These are phyloP conservation scores for Acleris laterana DNA, from an alignment of 2,888 invertebrate species.

Conservation along the genomic window DNA sequence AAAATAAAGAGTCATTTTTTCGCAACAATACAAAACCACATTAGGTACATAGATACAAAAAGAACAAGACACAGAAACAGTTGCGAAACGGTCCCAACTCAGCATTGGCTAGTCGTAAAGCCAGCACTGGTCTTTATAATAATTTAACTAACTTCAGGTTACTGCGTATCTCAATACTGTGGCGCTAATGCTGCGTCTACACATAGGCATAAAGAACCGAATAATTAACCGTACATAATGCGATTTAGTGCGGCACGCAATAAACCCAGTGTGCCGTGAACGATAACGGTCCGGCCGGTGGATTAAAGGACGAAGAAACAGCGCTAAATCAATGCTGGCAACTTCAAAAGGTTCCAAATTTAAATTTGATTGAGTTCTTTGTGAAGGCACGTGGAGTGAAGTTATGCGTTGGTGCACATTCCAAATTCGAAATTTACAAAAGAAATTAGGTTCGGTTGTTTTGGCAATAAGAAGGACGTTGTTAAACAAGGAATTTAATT, in stretches of 20 bases:
- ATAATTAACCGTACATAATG: slow-evolving; percentile 51
- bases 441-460: not conserved
- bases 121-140: too few species aligned
- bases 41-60: too few species aligned
- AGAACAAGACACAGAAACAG: too few species aligned
- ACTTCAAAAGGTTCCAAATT: slow-evolving; percentile 35
- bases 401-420: slow-evolving; percentile 3
- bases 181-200: slow-evolving; percentile 31
- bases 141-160: not conserved
- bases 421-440: slow-evolving; percentile 13
- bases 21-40: too few species aligned
- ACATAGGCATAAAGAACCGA: slow-evolving; percentile 45
- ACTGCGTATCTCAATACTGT: slow-evolving; percentile 10
- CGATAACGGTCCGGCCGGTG: slow-evolving; percentile 38
- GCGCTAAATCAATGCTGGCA: slow-evolving; percentile 30
- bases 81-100: too few species aligned
- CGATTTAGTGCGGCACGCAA: slow-evolving; percentile 47
- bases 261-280: slow-evolving; percentile 44
- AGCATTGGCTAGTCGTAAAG: too few species aligned
- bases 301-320: slow-evolving; percentile 27
- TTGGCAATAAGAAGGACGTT: too few species aligned
- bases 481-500: too few species aligned
- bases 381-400: not conserved
- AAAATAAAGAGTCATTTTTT: too few species aligned
- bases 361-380: slow-evolving; percentile 23